A percentile compares a stretch with the other conserved stretches of the same genome.
These are phyloP conservation scores for Chaetophractus vellerosus DNA, from an alignment of 2,797 vertebrate genomes.

Conservation along the genomic window DNA sequence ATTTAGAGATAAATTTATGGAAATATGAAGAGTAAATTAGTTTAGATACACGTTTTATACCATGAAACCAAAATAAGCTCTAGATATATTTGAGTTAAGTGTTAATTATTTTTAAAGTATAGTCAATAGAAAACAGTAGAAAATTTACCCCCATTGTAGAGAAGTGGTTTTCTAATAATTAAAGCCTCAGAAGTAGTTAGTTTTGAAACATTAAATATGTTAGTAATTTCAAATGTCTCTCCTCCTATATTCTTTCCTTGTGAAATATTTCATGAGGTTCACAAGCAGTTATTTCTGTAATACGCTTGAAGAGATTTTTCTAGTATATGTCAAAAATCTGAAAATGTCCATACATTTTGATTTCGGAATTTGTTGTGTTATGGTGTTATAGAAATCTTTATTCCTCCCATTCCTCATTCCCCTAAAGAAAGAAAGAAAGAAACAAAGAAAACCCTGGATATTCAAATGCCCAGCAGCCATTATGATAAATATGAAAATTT, in stretches of 20 bases:
- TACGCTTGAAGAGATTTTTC: conserved; percentile 26
- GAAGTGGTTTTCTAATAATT: background rate
- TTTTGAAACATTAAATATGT: background rate
- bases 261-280: background rate
- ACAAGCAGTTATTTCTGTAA: background rate
- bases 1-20: conserved; percentile 20
- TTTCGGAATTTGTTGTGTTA: background rate
- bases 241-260: background rate
- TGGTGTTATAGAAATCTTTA: conserved; percentile 8
- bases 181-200: background rate
- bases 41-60: background rate
- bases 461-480: background rate
- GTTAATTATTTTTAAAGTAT: conserved; percentile 19
- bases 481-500: background rate
- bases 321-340: background rate
- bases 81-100: background rate
- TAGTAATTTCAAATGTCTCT: background rate
- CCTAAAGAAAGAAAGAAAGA: background rate
- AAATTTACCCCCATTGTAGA: background rate
- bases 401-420: background rate
- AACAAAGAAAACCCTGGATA: background rate
- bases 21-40: background rate
- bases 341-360: background rate
- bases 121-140: conserved; percentile 2
- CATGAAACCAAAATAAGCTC: background rate